Evolutionary conservation across 1,140 invertebrate species (phyloP).

Genomic region (Drosophila mauritiana): DNA sequence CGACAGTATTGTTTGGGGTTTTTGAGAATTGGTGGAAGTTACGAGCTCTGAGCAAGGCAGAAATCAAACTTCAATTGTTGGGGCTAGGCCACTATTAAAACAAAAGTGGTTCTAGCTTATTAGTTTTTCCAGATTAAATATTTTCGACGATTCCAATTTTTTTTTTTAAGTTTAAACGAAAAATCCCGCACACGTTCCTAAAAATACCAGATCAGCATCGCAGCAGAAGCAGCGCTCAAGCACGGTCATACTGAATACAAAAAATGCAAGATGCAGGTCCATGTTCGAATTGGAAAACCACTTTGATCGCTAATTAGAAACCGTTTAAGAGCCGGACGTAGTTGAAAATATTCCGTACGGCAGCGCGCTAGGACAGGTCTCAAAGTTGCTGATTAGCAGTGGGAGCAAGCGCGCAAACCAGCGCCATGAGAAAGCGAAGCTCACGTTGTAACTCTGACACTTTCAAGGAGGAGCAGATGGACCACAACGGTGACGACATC

Average conservation of each 20-base stretch:
- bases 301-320: slow-evolving; percentile 26
- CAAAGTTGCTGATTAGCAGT: background rate
- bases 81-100: background rate
- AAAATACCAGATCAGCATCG: background rate
- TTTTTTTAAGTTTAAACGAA: background rate
- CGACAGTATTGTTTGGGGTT: too few relatives aligned
- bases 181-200: background rate
- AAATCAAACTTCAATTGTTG: background rate
- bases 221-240: background rate
- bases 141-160: background rate
- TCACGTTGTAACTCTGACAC: slow-evolving; percentile 72
- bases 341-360: background rate
- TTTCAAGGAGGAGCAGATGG: slow-evolving; percentile 62
- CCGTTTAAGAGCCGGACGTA: slow-evolving; percentile 8
- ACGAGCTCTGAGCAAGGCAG: too few relatives aligned
- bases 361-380: slow-evolving; percentile 5
- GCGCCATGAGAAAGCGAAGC: slow-evolving; percentile 68
- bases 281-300: slow-evolving; percentile 44
- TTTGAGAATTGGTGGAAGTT: too few relatives aligned
- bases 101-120: too few relatives aligned
- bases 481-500: slow-evolving; percentile 84
- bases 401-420: background rate
- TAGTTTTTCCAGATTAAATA: too few relatives aligned
- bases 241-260: slow-evolving; percentile 49
- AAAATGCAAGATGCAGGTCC: slow-evolving; percentile 72